Percentiles rank a stretch among this genome's conserved stretches.
These are phyloP conservation scores for Cecidostiba fungosa DNA, from an alignment of 2,888 invertebrate species.

Conservation along the genomic window DNA sequence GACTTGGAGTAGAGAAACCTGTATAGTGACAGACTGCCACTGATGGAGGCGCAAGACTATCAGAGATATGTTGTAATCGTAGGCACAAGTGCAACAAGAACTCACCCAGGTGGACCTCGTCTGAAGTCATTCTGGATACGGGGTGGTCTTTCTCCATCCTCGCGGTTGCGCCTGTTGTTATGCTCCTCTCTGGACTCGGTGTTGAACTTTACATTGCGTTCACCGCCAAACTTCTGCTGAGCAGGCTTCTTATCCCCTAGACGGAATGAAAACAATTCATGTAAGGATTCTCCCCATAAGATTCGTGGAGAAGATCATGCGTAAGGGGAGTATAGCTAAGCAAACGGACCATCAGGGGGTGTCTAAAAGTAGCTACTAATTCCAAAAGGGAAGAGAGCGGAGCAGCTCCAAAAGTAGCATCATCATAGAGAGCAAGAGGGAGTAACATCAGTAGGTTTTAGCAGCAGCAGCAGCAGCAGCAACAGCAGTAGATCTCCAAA, in stretches of 20 bases:
- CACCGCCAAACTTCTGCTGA: conserved; percentile 73
- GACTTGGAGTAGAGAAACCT: conserved; percentile 7
- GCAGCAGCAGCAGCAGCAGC: background rate
- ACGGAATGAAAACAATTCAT: conserved; percentile 70
- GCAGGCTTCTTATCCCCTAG: conserved; percentile 81
- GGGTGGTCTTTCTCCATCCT: conserved; percentile 79
- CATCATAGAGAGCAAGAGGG: conserved; percentile 4
- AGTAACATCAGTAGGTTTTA: background rate
- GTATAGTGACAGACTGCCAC: conserved; percentile 6
- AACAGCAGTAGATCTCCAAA: background rate
- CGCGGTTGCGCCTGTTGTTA: conserved; percentile 85
- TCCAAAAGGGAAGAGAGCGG: conserved; percentile 30
- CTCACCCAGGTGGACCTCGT: conserved; percentile 76
- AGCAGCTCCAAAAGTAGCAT: conserved; percentile 47
- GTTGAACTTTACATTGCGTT: conserved; percentile 81
- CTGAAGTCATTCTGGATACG: conserved; percentile 71
- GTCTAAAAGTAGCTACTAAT: conserved; percentile 47
- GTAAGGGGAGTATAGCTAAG: background rate
- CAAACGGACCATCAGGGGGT: background rate
- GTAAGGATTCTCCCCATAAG: background rate
- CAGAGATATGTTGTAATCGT: background rate
- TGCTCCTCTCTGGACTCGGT: conserved; percentile 87
- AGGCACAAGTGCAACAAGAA: conserved; percentile 31
- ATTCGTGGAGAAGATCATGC: background rate
- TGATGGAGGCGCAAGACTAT: background rate